These are phyloP conservation scores for Drosophila carrolli DNA, from an alignment of 1,140 invertebrate species.

Conservation along the genomic window DNA sequence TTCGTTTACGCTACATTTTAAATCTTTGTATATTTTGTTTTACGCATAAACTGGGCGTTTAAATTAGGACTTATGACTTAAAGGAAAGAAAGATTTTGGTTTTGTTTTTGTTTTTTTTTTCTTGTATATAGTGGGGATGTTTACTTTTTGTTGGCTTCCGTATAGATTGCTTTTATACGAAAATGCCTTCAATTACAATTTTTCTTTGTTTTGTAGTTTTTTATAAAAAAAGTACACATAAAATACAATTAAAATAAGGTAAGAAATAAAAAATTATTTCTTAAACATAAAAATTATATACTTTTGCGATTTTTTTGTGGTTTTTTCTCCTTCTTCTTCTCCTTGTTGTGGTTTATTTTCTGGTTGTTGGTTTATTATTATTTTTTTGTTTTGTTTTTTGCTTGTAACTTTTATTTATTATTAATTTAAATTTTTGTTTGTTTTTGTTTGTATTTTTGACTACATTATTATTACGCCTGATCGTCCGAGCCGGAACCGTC, in stretches of 20 bases:
- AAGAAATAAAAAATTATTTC: conserved; percentile 84
- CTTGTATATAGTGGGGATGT: conserved; percentile 74
- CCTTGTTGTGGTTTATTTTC: conserved; percentile 51
- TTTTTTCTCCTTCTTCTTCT: conserved; percentile 48
- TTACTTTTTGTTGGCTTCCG: conserved; percentile 71
- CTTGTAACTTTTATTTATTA: conserved; percentile 81
- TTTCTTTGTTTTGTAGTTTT: conserved; percentile 72
- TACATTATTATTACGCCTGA: conserved; percentile 84
- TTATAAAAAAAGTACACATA: conserved; percentile 84
- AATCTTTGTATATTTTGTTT: conserved; percentile 35
- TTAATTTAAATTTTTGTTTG: conserved; percentile 81
- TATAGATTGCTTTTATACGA: conserved; percentile 52
- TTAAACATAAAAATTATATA: conserved; percentile 84
- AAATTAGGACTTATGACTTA: conserved; percentile 77
- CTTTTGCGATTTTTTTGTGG: conserved; percentile 82
- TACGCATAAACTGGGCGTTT: conserved; percentile 45
- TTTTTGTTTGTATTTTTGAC: conserved; percentile 78
- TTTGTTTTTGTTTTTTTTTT: conserved; percentile 50
- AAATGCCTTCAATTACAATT: conserved; percentile 58
- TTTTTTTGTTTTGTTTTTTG: conserved; percentile 58
- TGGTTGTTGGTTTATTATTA: conserved; percentile 49
- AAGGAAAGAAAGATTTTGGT: conserved; percentile 77
- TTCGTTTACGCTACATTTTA: conserved; percentile 34
- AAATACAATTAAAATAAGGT: conserved; percentile 84
- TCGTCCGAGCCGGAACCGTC: conserved; percentile 83